Evolutionary conservation across 2,888 invertebrate species (phyloP), one percentile per base, ranked within the genome.

Genomic region (Catocala nupta): DNA sequence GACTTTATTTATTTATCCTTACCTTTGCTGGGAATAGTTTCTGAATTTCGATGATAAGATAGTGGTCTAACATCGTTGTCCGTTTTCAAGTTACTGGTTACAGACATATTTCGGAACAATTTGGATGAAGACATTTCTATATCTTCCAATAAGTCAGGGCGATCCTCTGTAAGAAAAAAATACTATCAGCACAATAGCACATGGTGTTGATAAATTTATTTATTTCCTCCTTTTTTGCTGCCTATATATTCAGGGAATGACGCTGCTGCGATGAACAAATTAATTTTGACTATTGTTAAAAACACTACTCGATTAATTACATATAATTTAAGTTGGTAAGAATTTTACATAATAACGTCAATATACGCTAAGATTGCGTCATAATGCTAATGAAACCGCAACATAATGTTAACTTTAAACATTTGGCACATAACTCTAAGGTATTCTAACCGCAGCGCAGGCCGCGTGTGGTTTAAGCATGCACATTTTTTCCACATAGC

Each of bases 21-120:
- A 62, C 75, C 58, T 5, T 56, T 59, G 34, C 4, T 62, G 49
- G 59, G 45, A 7, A 66, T 55, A 10, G 68, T 73, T 52, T 88
- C 85, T 1, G 84, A 75, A 44, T 84, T 86, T n/a, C 65, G 74
- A 13, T 86, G 83, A 67, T 89, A 92, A 5, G 92, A 91, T 5
- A 93, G 71, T 0, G 92, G 87, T 56, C 84, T 78, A 36, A 93
- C 80, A 1, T 77, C 50, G 7, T 70, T 68, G 5, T 84, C 80
- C 0, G 73, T 54, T 16, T 80, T 70, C 44, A 82, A 78, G 3
- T 72, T 65, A n/a, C 43, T 61, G 33, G 82, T 84, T 4, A 75
- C 69, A 4, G 81, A 72, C 61, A 81, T 69, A 53, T 89, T 90
- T 5, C 83, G 79, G 78, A 92, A 93, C 39, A 92, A 68, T 12